These are phyloP conservation scores for Nemopilema nomurai DNA, from an alignment of 30 jellyfish, hydroid and myxozoan genomes.

Conservation along the genomic window DNA sequence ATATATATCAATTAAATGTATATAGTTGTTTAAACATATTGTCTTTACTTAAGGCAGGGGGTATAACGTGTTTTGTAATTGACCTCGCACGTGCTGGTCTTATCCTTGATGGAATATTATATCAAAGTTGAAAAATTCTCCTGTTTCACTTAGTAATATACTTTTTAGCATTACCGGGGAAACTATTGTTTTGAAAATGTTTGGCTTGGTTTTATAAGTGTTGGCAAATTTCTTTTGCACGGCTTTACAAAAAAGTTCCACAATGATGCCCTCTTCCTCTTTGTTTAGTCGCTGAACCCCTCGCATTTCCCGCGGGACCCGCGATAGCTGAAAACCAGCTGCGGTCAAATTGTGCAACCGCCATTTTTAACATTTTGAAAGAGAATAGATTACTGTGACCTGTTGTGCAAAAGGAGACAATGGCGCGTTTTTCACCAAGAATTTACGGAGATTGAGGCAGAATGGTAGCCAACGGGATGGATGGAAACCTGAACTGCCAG, in stretches of 20 bases:
- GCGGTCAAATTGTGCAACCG: constrained; percentile 59
- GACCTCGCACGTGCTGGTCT: no score
- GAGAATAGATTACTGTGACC: background rate
- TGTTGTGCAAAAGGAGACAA: constrained; percentile 9
- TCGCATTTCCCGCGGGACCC: constrained; percentile 1
- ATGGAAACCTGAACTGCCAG: constrained; percentile 12
- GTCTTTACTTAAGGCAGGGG: no score
- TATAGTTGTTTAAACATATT: no score
- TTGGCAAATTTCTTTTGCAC: background rate
- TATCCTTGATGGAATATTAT: no score
- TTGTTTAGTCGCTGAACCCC: constrained; percentile 16
- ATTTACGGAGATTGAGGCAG: background rate
- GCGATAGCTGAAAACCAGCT: constrained; percentile 31
- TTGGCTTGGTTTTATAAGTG: no score
- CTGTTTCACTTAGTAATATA: no score
- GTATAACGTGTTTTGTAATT: no score
- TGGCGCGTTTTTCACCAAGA: background rate
- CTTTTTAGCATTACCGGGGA: no score
- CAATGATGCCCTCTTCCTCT: background rate
- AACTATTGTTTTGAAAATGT: no score
- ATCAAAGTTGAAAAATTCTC: no score
- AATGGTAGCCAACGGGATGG: constrained; percentile 53
- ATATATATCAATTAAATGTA: no score
- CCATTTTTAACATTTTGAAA: background rate
- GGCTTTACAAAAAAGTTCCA: background rate